A percentile compares a stretch with the other conserved stretches of the same genome.
Evolutionary conservation across 2,797 vertebrate genomes (phyloP).

Genomic region (Benthosema pterotum): DNA sequence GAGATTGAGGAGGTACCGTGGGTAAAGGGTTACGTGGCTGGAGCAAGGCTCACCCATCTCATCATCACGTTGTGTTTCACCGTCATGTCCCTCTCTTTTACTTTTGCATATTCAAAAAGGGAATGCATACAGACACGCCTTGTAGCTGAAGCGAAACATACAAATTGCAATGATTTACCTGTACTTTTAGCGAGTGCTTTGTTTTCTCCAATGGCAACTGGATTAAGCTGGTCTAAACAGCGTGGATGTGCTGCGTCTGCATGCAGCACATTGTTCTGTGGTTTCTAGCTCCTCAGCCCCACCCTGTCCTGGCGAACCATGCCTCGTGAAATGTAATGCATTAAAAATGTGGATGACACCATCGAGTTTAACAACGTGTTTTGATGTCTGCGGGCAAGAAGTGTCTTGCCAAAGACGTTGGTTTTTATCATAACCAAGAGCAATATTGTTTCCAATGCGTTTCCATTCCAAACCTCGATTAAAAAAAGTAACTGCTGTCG

Average conservation of each 20-base stretch:
- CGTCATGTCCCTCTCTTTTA: constrained; percentile 10
- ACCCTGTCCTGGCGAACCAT: constrained; percentile 3
- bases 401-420: neutral
- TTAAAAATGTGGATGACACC: neutral
- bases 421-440: neutral
- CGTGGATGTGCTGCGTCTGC: constrained; percentile 1
- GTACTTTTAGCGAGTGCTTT: constrained; percentile 11
- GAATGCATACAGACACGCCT: constrained; percentile 8
- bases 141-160: too few species aligned
- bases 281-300: constrained; percentile 15
- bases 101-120: constrained; percentile 13
- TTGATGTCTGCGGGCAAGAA: neutral
- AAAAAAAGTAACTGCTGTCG: constrained; percentile 2
- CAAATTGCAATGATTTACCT: neutral
- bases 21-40: constrained; percentile 16
- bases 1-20: constrained; percentile 12
- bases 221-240: constrained; percentile 20
- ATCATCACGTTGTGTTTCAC: constrained; percentile 13
- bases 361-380: constrained; percentile 3
- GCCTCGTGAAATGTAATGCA: constrained; percentile 10
- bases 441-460: neutral
- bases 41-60: constrained; percentile 17
- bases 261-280: constrained; percentile 10
- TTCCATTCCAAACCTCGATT: neutral
- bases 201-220: constrained; percentile 30